phyloP scores from a whole-genome alignment of 2,113 vertebrate genomes.

The Lepisosteus oculatus region DNA sequence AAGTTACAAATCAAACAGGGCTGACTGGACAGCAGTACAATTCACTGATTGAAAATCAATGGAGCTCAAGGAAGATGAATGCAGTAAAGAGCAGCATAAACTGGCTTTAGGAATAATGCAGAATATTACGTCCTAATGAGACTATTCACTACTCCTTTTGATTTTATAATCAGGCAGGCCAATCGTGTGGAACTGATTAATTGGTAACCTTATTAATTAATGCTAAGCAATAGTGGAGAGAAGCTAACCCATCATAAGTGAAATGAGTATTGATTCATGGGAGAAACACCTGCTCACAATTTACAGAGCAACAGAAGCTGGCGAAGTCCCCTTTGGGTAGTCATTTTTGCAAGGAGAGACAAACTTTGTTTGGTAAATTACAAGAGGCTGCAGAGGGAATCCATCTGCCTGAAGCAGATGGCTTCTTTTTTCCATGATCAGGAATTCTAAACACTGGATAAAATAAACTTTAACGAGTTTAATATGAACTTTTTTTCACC shows the following conservation, averaged over 20 bases:
- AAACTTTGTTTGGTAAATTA: conserved; percentile 65
- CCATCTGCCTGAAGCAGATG: conserved; percentile 62
- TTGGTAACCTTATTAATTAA: conserved; percentile 49
- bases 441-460: conserved; percentile 58
- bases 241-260: conserved; percentile 38
- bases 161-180: conserved; percentile 45
- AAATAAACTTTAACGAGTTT: conserved; percentile 69
- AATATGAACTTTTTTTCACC: conserved; percentile 53
- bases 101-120: background rate
- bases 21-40: background rate
- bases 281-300: conserved; percentile 41
- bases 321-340: conserved; percentile 20
- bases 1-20: conserved; percentile 1
- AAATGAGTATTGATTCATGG: conserved; percentile 37
- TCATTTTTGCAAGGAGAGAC: conserved; percentile 46
- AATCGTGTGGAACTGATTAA: conserved; percentile 49
- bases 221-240: conserved; percentile 16
- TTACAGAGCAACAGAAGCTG: conserved; percentile 34
- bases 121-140: conserved; percentile 41
- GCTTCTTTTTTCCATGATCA: conserved; percentile 56
- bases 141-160: conserved; percentile 40
- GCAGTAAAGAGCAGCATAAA: background rate
- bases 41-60: conserved; percentile 1
- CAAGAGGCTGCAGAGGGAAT: conserved; percentile 47
- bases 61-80: background rate